Evolutionary conservation across 2,888 invertebrate genomes (phyloP), one percentile per base, ranked within the genome.

Genomic region (Oscheius sp.): DNA sequence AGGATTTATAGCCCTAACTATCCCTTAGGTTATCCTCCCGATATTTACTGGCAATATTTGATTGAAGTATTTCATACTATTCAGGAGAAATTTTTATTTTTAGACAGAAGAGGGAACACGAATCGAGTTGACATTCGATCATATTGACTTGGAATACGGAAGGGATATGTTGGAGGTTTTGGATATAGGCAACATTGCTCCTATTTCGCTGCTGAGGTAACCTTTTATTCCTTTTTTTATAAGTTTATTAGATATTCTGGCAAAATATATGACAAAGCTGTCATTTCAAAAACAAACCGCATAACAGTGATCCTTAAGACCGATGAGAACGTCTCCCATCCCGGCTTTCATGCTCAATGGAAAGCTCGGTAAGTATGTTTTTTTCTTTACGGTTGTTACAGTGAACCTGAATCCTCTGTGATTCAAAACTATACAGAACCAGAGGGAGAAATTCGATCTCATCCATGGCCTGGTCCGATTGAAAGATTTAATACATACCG

Each of bases 301-400:
- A 30, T 62, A 20, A 24, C 20, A 2, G 32, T 62, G 12, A 32
- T 33, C 26, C 49, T 62, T 24, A 45, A 47, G 33, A 62, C 49
- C 14, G 62, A 62, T 24, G 62, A 62, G n/a, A 32, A 45, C 24
- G 62, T 44, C 28, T 30, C 33, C 1, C 49, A 28, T n/a, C n/a
- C 49, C 6, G 62, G 62, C 14, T 62, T 62, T 28, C 44, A 47
- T 17, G 62, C 49, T 22, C 44, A 32, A 6, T 62, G 50, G 47
- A 62, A 33, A 28, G 22, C 50, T 2, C 33, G 49, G 62, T 62
- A 2, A 47, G 1, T 4, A 28, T 32, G n/a, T 41, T 5, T 12
- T 26, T n/a, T 24, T 5, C 41, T 36, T 24, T 8, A 33, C 4
- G 32, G 22, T 33, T 12, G 12, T 22, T 56, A 38, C 22, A 56